Conservation (phyloP, 2,113 vertebrate genomes). For the Chaetodon trifascialis region DNA sequence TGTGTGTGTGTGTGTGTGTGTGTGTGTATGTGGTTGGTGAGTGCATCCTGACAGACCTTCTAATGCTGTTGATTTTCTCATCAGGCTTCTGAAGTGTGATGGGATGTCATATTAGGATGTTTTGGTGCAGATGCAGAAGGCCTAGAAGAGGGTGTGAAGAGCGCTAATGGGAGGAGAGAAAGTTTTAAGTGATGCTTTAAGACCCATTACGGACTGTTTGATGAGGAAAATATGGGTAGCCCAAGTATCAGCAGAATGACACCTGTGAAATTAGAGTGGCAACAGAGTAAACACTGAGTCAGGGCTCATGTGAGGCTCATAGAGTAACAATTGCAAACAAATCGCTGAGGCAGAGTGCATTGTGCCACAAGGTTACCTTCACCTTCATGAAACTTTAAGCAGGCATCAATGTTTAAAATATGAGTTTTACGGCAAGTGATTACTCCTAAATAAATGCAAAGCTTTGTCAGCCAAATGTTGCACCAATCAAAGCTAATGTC, state of each 20-base stretch:
- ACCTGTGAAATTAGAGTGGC: constrained; percentile 43
- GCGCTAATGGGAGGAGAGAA: constrained; percentile 32
- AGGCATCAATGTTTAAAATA: constrained; percentile 78
- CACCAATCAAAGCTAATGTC: constrained; percentile 67
- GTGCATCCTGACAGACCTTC: not conserved
- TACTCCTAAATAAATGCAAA: constrained; percentile 68
- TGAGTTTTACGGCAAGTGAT: constrained; percentile 58
- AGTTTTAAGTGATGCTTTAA: constrained; percentile 42
- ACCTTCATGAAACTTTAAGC: constrained; percentile 82
- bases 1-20: not conserved
- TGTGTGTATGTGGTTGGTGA: not conserved
- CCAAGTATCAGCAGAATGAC: constrained; percentile 14
- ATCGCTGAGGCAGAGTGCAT: constrained; percentile 37
- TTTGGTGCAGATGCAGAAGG: constrained; percentile 23
- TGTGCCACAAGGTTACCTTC: constrained; percentile 71
- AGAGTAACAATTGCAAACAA: constrained; percentile 47
- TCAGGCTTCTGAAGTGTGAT: constrained; percentile 32
- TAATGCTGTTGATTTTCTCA: constrained; percentile 11
- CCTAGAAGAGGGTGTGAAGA: not conserved
- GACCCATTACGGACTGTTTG: constrained; percentile 34
- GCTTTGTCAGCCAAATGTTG: constrained; percentile 68
- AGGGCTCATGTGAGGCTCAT: constrained; percentile 33
- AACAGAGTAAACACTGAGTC: constrained; percentile 26
- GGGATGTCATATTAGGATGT: constrained; percentile 33
- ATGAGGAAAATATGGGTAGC: constrained; percentile 20